Conservation (phyloP, 2,888 invertebrate genomes). For the Hemicrepidius hirtus region DNA sequence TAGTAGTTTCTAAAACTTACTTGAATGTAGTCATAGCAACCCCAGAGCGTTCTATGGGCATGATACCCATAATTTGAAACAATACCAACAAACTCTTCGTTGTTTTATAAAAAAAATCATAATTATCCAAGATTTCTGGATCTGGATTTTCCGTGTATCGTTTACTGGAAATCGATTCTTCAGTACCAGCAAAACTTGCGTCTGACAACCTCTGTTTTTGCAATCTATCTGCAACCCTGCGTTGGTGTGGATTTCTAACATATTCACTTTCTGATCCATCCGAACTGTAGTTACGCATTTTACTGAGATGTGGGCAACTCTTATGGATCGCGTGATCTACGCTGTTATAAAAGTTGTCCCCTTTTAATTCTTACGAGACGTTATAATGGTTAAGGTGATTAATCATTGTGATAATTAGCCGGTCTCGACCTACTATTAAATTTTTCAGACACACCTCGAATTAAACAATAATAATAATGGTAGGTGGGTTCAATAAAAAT, state of each 20-base stretch:
- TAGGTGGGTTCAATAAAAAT: constrained; percentile 37
- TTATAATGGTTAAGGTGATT: constrained; percentile 61
- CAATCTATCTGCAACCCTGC: constrained; percentile 53
- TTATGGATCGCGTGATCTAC: constrained; percentile 61
- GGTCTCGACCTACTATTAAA: constrained; percentile 51
- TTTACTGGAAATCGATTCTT: constrained; percentile 23
- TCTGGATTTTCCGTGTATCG: constrained; percentile 63
- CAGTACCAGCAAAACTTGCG: constrained; percentile 41
- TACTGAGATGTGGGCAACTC: constrained; percentile 16
- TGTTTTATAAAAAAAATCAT: constrained; percentile 82
- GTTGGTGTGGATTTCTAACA: constrained; percentile 63
- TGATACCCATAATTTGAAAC: constrained; percentile 85
- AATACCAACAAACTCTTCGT: constrained; percentile 82
- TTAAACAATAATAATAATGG: constrained; percentile 39
- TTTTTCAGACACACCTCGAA: constrained; percentile 43
- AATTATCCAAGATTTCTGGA: constrained; percentile 77
- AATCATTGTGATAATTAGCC: constrained; percentile 63
- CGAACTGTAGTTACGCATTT: constrained; percentile 42
- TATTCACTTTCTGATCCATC: constrained; percentile 33
- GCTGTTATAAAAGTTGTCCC: constrained; percentile 61
- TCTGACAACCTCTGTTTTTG: constrained; percentile 56
- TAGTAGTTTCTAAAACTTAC: constrained; percentile 56
- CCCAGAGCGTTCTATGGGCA: constrained; percentile 82
- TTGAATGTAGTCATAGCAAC: constrained; percentile 72
- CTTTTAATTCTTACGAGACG: constrained; percentile 66